These are phyloP conservation scores for Pachyrhynchus sulphureomaculatus DNA, from an alignment of 1,140 invertebrate genomes.

Conservation along the genomic window DNA sequence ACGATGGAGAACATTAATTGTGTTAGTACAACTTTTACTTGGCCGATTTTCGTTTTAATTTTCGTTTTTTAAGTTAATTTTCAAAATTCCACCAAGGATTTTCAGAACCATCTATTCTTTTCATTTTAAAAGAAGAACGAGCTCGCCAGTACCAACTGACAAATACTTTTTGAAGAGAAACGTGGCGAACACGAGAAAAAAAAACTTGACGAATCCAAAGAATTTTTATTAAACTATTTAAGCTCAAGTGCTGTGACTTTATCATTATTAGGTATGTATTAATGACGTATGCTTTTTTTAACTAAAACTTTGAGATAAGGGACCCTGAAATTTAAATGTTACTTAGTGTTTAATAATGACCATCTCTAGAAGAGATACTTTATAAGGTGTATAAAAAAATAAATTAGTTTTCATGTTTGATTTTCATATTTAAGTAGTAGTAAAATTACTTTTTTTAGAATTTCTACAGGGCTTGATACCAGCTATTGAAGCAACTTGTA, in stretches of 20 bases:
- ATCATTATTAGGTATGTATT: constrained; percentile 48
- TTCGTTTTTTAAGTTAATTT: too few relatives aligned
- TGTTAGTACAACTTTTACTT: too few relatives aligned
- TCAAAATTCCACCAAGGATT: too few relatives aligned
- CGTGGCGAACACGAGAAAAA: constrained; percentile 38
- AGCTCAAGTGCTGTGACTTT: constrained; percentile 52
- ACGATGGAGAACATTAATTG: too few relatives aligned
- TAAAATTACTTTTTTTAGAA: constrained; percentile 41
- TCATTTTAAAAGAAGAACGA: constrained; percentile 64
- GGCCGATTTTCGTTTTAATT: too few relatives aligned
- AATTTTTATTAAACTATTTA: constrained; percentile 56
- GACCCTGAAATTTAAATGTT: too few relatives aligned
- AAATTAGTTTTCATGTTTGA: too few relatives aligned
- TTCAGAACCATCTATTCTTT: too few relatives aligned
- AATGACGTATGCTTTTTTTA: not conserved
- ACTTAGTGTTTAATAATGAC: too few relatives aligned
- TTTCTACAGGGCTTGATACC: constrained; percentile 50
- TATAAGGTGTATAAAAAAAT: too few relatives aligned
- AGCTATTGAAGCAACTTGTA: constrained; percentile 68
- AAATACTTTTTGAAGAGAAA: constrained; percentile 45
- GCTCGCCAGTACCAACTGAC: constrained; percentile 65
- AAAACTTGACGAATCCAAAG: constrained; percentile 54
- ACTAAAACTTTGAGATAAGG: not conserved
- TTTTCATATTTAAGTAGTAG: too few relatives aligned
- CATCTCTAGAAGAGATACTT: too few relatives aligned